Conservation (phyloP, 2,113 vertebrate genomes). For the Semicossyphus pulcher region DNA sequence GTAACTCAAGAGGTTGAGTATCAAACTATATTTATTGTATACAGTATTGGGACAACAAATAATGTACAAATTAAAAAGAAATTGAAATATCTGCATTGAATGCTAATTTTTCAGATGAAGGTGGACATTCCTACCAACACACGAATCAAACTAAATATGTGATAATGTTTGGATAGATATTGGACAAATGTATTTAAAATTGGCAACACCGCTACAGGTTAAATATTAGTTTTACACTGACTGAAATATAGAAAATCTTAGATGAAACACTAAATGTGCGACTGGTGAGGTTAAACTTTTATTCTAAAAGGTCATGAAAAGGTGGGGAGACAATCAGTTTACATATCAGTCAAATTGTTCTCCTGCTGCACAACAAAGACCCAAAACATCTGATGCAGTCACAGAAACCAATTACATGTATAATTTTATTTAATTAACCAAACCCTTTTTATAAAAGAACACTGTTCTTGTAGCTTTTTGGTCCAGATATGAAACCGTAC, state of each 20-base stretch:
- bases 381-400: constrained; percentile 22
- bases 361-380: constrained; percentile 2
- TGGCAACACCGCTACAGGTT: constrained; percentile 46
- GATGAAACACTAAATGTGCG: constrained; percentile 7
- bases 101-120: constrained; percentile 22
- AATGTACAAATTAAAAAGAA: constrained; percentile 64
- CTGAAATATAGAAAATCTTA: constrained; percentile 32
- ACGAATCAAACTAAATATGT: constrained; percentile 27
- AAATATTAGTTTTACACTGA: constrained; percentile 31
- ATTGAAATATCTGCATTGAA: constrained; percentile 7
- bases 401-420: constrained; percentile 26
- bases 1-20: constrained; percentile 67
- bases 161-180: constrained; percentile 35
- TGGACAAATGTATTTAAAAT: constrained; percentile 37
- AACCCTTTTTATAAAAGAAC: constrained; percentile 39
- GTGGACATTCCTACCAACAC: constrained; percentile 35
- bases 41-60: constrained; percentile 81
- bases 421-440: constrained; percentile 30
- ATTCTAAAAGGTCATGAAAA: constrained; percentile 11
- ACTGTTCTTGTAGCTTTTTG: constrained; percentile 61
- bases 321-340: constrained; percentile 4
- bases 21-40: constrained; percentile 86
- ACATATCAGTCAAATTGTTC: constrained; percentile 5
- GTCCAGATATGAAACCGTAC: constrained; percentile 64
- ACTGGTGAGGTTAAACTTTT: constrained; percentile 14